Conservation (phyloP, 1,140 invertebrate species). For the Holotrichia oblita region DNA sequence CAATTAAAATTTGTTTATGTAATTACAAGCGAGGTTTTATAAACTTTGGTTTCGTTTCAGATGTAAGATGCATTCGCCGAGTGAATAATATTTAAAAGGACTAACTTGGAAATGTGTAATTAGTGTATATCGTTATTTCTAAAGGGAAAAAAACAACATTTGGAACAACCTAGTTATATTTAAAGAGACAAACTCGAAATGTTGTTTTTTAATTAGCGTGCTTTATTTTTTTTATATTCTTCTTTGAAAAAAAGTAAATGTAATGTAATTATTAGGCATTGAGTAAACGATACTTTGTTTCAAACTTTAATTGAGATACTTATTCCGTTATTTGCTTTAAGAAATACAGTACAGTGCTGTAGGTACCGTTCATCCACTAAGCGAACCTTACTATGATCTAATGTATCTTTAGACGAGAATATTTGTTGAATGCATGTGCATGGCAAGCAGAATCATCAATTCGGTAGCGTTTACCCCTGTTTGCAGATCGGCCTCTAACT, state of each 20-base stretch:
- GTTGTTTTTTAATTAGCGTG: too few species aligned
- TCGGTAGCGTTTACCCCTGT: conserved; percentile 39
- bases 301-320: too few species aligned
- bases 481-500: conserved; percentile 44
- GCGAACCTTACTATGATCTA: too few species aligned
- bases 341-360: too few species aligned
- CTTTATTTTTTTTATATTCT: too few species aligned
- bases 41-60: conserved; percentile 26
- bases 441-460: background rate
- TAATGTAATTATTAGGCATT: too few species aligned
- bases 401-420: background rate
- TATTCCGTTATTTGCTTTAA: too few species aligned
- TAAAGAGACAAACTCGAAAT: too few species aligned
- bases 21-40: conserved; percentile 27
- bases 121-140: background rate
- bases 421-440: background rate
- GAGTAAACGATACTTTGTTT: too few species aligned
- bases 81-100: background rate
- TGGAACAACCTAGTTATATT: too few species aligned
- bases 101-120: conserved; percentile 18
- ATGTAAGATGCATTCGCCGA: background rate
- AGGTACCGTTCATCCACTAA: too few species aligned
- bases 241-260: too few species aligned
- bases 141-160: conserved; percentile 17
- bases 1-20: conserved; percentile 35